These are phyloP conservation scores for Blastobasis adustella DNA, from an alignment of 2,888 invertebrate genomes.

Conservation along the genomic window DNA sequence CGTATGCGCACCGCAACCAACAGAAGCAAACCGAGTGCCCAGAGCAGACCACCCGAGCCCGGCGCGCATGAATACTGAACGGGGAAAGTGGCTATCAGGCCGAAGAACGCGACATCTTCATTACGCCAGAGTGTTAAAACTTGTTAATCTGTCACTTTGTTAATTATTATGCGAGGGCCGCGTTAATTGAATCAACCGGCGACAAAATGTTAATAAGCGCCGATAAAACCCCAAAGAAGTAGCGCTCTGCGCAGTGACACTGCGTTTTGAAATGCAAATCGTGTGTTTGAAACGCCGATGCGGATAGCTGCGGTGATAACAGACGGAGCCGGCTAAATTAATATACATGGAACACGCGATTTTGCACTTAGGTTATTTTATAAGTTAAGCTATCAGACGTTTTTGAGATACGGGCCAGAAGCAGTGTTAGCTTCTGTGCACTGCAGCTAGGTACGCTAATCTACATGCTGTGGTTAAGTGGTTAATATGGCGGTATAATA, in stretches of 20 bases:
- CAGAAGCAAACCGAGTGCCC: no score
- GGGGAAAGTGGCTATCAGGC: constrained; percentile 30
- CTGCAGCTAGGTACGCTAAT: no score
- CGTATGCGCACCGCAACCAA: no score
- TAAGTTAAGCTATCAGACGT: constrained; percentile 18
- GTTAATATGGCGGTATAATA: no score
- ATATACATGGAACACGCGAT: constrained; percentile 51
- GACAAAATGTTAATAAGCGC: constrained; percentile 69
- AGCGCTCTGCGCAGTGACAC: constrained; percentile 18
- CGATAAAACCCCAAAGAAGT: constrained; percentile 39
- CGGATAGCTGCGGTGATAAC: constrained; percentile 43
- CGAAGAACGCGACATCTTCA: constrained; percentile 60
- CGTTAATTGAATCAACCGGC: constrained; percentile 65
- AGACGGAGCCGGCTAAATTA: constrained; percentile 41
- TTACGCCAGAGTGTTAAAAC: constrained; percentile 69
- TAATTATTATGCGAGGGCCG: constrained; percentile 64
- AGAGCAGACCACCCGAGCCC: constrained; percentile 29
- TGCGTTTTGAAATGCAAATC: constrained; percentile 51
- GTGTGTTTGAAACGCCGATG: constrained; percentile 43
- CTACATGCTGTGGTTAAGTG: constrained; percentile 6
- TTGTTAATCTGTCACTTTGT: constrained; percentile 66
- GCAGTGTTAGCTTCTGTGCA: no score
- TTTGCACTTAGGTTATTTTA: constrained; percentile 33
- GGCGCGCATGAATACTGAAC: constrained; percentile 32
- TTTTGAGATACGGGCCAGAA: no score